These are phyloP conservation scores for Ochotona princeps DNA, from an alignment of 2,113 vertebrate species.

Conservation along the genomic window DNA sequence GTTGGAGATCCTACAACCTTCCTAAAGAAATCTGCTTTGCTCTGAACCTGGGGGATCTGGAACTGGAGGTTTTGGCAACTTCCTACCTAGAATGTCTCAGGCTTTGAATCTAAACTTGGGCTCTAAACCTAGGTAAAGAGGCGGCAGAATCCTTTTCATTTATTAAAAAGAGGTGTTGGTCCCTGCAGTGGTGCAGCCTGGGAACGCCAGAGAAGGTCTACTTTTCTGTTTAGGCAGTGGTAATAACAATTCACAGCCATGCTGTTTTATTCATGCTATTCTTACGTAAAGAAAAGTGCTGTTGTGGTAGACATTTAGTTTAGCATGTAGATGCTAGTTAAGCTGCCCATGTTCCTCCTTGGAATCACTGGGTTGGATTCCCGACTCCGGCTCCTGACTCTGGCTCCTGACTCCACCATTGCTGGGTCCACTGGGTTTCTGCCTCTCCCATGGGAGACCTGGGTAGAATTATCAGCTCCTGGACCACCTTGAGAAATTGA, in stretches of 20 bases:
- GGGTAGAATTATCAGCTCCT: too few species aligned
- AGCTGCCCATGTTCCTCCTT: too few species aligned
- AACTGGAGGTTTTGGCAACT: neutral
- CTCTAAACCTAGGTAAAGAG: neutral
- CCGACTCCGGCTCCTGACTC: too few species aligned
- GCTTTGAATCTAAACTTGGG: constrained; percentile 19
- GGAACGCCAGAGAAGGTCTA: neutral
- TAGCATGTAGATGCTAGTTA: too few species aligned
- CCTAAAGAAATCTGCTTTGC: neutral
- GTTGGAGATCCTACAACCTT: neutral
- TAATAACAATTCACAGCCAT: neutral
- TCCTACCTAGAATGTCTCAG: neutral
- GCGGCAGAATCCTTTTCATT: neutral
- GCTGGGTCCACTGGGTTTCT: too few species aligned
- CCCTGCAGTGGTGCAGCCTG: neutral
- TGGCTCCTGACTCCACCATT: too few species aligned
- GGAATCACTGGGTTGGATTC: too few species aligned
- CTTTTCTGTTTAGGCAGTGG: neutral
- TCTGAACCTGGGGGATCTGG: neutral
- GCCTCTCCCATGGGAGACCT: too few species aligned
- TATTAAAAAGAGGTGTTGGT: neutral
- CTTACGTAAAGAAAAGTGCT: neutral
- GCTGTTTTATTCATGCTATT: constrained; percentile 12
- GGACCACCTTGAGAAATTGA: too few species aligned
- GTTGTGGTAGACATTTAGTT: neutral